Evolutionary conservation across 2,888 invertebrate genomes (phyloP).

Genomic region (Eristalis intricaria): DNA sequence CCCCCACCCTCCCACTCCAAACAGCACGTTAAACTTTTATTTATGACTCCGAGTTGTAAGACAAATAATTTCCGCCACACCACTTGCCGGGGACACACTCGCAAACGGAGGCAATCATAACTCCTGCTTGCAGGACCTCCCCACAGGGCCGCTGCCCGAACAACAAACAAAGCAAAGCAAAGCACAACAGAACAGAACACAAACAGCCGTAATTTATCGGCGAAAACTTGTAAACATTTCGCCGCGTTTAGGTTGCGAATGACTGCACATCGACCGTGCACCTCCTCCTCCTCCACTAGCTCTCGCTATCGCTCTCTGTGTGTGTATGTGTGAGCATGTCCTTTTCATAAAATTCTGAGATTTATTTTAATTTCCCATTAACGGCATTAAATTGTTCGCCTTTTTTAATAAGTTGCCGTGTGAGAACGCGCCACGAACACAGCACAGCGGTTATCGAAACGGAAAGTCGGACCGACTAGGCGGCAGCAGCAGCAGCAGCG

Average conservation of each 20-base stretch:
- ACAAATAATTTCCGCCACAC: constrained; percentile 8
- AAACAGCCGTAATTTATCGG: constrained; percentile 27
- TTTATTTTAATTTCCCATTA: constrained; percentile 41
- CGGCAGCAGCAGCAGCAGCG: not conserved
- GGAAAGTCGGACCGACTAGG: not conserved
- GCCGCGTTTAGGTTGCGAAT: not conserved
- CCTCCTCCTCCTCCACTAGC: too few relatives aligned
- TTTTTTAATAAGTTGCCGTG: constrained; percentile 34
- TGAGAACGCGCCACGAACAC: constrained; percentile 30
- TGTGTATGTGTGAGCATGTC: not conserved
- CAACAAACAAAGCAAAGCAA: not conserved
- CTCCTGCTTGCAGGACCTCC: not conserved
- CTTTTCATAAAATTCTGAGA: constrained; percentile 39
- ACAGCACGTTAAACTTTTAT: constrained; percentile 1
- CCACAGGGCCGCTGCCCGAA: not conserved
- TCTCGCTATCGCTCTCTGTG: too few relatives aligned
- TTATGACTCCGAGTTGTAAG: not conserved
- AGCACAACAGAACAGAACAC: not conserved
- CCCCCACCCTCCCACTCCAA: not conserved
- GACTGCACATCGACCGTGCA: not conserved
- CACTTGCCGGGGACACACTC: constrained; percentile 5
- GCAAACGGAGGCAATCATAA: not conserved
- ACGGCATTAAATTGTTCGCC: constrained; percentile 44
- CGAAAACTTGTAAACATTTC: constrained; percentile 34
- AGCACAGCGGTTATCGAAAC: not conserved